Evolutionary conservation across 2,113 vertebrate genomes (phyloP), one percentile per base, ranked within the genome.

Genomic region (Gnathonemus longibarbis): DNA sequence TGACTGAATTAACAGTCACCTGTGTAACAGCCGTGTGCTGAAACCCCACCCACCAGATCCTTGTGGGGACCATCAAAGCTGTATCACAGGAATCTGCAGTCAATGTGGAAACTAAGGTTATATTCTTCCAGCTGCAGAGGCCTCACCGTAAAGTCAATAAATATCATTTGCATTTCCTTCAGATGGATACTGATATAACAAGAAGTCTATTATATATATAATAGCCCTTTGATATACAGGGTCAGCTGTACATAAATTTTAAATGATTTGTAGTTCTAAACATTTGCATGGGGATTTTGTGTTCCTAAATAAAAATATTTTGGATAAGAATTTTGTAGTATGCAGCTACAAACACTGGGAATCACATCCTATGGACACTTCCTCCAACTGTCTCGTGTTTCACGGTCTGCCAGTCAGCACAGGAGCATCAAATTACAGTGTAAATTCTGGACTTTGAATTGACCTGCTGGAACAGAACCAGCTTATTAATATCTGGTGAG

Each of bases 401-500:
- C 31, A 74, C 19, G 48, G 66, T 52, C 48, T 89, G 88, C 62
- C 27, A 77, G 66, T 13, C 84, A 50, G 84, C 48, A 27, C 10
- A 11, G 2, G 88, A 52, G 48, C 88, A 46, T 52, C 88, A 50
- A 15, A 77, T 85, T 84, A 42, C 83, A 85, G 53, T 39, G 42
- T 49, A 45, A 85, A 48, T 19, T 77, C 31, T 77, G 70, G 13
- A 6, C 15, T 80, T 80, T 39, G 74, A 39, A 80, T 80, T 42
- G 74, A 42, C 35, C 74, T 80, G 11, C 83, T 48, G 53, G 89
- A 90, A 85, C 45, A 86, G 11, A 58, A 70, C 15, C 52, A 31
- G 9, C 80, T 90, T 46, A 85, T 85, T 90, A 90, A 50, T 84
- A 90, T 86, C 52, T 45, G 56, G 24, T 85, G 52, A 62, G 42